Base-by-base conservation (phyloP, 2,797 vertebrate species). In the Scarus forsteni region DNA sequence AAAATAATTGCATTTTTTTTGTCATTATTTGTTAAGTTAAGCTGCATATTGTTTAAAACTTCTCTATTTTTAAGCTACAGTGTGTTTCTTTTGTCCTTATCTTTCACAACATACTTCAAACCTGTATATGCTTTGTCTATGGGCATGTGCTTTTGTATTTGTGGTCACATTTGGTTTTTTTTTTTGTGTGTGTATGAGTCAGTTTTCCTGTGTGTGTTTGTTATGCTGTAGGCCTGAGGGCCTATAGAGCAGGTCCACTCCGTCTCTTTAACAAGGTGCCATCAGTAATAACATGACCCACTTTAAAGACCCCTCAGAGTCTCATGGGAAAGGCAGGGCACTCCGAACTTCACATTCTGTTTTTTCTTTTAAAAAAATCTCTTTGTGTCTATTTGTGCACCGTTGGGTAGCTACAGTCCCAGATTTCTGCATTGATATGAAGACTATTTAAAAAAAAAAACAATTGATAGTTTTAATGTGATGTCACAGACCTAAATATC, bases 241-340 rank as follows among this genome's bases (percentile, higher is more conserved):
- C 54, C 51, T 58, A 16, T 64, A 16, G 6, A 72, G 40, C 14
- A 53, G 54, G 15, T 53, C 38, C 38, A 66, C 57, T 74, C 38
- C 34, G 58, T 61, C 62, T 66, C 58, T 59, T 44, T 61, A 56
- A 79, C 52, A 66, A 61, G 66, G 52, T 57, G 18, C 66, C 9
- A 49, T 27, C 46, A 58, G 52, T 65, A 65, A 66, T 53, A 70
- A 61, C 42, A 70, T 57, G 56, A 56, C 49, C 61, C 40, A 57
- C 60, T 57, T 72, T 27, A 38, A 27, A 39, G 35, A 59, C 14
- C 54, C 16, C 38, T 43, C 35, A 35, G 16, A 14, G 34, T 12
- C 39, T 44, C n/a, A 15, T 15, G 15, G 15, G 12, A 3, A 54
- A 35, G 46, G 7, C 34, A 27, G 7, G 56, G 52, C 12, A 38